A percentile compares a stretch with the other conserved stretches of the same genome.
These are phyloP conservation scores for Pomacea canaliculata DNA, from an alignment of 2,888 invertebrate genomes.

Conservation along the genomic window DNA sequence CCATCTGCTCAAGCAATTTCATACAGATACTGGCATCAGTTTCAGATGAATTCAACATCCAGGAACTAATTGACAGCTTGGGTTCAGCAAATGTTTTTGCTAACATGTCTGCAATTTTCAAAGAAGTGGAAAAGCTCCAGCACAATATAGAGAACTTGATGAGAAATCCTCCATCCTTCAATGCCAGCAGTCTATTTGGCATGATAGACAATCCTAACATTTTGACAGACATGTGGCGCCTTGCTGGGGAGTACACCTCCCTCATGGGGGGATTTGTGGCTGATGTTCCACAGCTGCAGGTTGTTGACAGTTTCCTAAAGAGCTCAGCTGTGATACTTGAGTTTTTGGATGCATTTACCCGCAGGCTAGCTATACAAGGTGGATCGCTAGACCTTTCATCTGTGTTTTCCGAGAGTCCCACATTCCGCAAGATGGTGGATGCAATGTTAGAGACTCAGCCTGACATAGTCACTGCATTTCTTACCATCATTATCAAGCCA, in stretches of 20 bases:
- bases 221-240: conserved; percentile 25
- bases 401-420: conserved; percentile 35
- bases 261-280: background rate
- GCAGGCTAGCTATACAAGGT: conserved; percentile 26
- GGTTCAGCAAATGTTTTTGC: background rate
- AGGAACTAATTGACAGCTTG: conserved; percentile 25
- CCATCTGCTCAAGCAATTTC: conserved; percentile 34
- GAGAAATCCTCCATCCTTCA: conserved; percentile 31
- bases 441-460: conserved; percentile 29
- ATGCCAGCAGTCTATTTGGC: conserved; percentile 7
- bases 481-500: conserved; percentile 31
- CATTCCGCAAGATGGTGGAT: conserved; percentile 30
- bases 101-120: conserved; percentile 38
- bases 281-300: conserved; percentile 1
- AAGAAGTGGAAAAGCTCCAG: conserved; percentile 32
- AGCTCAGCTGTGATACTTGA: conserved; percentile 25
- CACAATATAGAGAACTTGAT: conserved; percentile 31
- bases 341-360: conserved; percentile 34
- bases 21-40: conserved; percentile 27
- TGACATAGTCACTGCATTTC: conserved; percentile 33
- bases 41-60: conserved; percentile 28
- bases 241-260: conserved; percentile 8
- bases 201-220: conserved; percentile 17
- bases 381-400: conserved; percentile 37
- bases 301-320: conserved; percentile 17